These are phyloP conservation scores for Psophia crepitans DNA, from an alignment of 2,113 vertebrate species.

Conservation along the genomic window DNA sequence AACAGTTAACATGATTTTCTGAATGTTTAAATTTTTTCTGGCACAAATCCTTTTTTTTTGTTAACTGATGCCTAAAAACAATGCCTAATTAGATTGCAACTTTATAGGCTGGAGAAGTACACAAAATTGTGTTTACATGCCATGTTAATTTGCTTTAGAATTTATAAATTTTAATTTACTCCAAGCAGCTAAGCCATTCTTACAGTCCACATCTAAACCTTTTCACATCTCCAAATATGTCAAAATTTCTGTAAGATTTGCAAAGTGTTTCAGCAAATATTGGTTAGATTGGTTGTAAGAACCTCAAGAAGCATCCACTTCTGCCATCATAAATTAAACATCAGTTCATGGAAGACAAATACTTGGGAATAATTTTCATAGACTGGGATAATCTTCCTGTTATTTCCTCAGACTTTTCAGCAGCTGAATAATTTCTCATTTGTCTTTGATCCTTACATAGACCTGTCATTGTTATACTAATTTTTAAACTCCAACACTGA, in stretches of 20 bases:
- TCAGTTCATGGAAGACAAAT: neutral
- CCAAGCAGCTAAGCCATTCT: neutral
- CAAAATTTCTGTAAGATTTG: neutral
- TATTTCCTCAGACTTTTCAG: neutral
- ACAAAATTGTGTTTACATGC: neutral
- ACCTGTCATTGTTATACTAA: neutral
- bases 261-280: neutral
- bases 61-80: neutral
- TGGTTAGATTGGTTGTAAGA: neutral
- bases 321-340: neutral
- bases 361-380: neutral
- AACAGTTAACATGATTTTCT: neutral
- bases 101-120: neutral
- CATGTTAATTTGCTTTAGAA: neutral
- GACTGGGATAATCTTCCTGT: neutral
- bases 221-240: neutral
- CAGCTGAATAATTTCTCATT: neutral
- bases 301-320: neutral
- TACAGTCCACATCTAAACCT: neutral
- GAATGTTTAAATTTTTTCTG: neutral
- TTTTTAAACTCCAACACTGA: neutral
- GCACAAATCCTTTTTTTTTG: neutral
- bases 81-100: neutral
- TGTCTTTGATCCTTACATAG: neutral
- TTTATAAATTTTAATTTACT: neutral